Percentiles rank a stretch among this genome's conserved stretches.
These are phyloP conservation scores for Vireo altiloquus DNA, from an alignment of 2,113 vertebrate species.

Conservation along the genomic window DNA sequence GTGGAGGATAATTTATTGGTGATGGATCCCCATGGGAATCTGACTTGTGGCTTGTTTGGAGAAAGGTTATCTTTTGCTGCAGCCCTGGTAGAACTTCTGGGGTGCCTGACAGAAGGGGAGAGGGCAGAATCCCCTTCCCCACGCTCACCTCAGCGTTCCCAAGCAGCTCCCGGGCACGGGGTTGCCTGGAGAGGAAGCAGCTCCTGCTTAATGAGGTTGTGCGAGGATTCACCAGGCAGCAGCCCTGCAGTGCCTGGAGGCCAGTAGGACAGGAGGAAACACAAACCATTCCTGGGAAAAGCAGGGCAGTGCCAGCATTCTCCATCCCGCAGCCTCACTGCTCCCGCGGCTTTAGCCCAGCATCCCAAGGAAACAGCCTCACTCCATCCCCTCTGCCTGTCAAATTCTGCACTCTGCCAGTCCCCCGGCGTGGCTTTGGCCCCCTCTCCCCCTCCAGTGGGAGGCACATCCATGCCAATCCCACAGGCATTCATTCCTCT, in stretches of 20 bases:
- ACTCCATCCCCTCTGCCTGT: not conserved
- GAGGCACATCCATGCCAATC: not conserved
- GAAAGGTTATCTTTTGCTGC: not conserved
- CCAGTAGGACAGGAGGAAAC: not conserved
- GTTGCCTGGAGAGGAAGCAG: not conserved
- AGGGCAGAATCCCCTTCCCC: not conserved
- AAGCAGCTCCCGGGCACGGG: accelerated
- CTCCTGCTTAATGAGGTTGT: not conserved
- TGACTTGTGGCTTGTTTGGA: not conserved
- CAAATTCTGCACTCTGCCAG: not conserved
- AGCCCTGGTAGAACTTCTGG: not conserved
- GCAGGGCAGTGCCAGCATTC: accelerated
- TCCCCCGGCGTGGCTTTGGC: not conserved
- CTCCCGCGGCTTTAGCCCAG: accelerated
- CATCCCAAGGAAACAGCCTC: not conserved
- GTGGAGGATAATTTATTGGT: not conserved
- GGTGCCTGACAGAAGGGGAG: not conserved
- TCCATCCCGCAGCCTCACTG: accelerated
- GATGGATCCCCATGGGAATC: not conserved
- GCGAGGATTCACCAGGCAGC: not conserved
- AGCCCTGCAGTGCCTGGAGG: not conserved
- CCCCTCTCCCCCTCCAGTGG: not conserved
- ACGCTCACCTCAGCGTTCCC: accelerated
- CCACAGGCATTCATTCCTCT: not conserved
- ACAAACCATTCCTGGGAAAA: not conserved